Base-by-base conservation (phyloP, 2,888 invertebrate genomes). In the Achlya flavicornis region DNA sequence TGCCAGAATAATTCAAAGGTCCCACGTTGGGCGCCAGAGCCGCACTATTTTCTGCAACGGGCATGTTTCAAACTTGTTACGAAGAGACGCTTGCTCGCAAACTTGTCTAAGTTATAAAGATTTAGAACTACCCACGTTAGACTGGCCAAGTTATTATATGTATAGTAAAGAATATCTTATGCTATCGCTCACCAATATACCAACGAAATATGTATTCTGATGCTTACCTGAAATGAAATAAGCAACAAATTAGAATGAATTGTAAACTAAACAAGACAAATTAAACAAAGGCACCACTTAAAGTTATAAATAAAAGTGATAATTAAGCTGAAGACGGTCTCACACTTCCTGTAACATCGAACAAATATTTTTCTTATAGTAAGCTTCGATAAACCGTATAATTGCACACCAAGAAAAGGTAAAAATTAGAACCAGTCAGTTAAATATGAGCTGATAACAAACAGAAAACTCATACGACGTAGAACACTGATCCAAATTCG, bases 41-140 rank as follows among this genome's bases (percentile, higher is more conserved):
- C 8, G 53, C 53, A 53, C 53, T 4, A 53, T 53, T 53, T 53
- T 53, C 16, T 53, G 53, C 53, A 53, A 19, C 53, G 53, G 1
- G 48, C 48, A 16, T 53, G 53, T 53, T 53, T 3, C 53, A 5
- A 53, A 19, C 53, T 53, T 53, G 53, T 53, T 53, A 53, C 53
- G 53, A n/a, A 19, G 53, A 19, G 53, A 19, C 53, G 53, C 16
- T 53, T 19, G 19, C n/a, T 53, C 19, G 53, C 19, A 53, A 53
- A 53, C 53, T 53, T 53, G 53, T 53, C 53, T 10, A 53, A 53
- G 53, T 53, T 53, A 19, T 53, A 53, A 53, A 53, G 53, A 53
- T 53, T 53, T 53, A 53, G 53, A 53, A 53, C 53, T 53, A 53
- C 53, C 53, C 16, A 19, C 53, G 8, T 10, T 53, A 53, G 53